Evolutionary conservation across 2,888 invertebrate genomes (phyloP).

Genomic region (Eulithis prunata): DNA sequence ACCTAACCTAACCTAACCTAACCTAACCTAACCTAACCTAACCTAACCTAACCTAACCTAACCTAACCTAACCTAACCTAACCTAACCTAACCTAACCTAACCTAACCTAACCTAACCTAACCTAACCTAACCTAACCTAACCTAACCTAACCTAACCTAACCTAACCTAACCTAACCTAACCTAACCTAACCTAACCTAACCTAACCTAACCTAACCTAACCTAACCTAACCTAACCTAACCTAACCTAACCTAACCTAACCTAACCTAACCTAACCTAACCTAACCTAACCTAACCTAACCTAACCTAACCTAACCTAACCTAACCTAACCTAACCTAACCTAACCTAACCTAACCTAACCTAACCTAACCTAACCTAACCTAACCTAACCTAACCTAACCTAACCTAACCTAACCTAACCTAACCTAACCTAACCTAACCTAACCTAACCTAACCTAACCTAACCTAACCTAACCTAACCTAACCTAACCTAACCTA

Average conservation of each 20-base stretch:
- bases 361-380: constrained; percentile 18
- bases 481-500: constrained; percentile 39
- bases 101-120: constrained; percentile 35
- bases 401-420: constrained; percentile 18
- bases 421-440: constrained; percentile 18
- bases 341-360: constrained; percentile 18
- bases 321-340: constrained; percentile 18
- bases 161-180: constrained; percentile 21
- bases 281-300: constrained; percentile 18
- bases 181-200: constrained; percentile 18
- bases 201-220: constrained; percentile 18
- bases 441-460: constrained; percentile 18
- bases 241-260: constrained; percentile 18
- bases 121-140: constrained; percentile 30
- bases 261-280: constrained; percentile 18
- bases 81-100: constrained; percentile 36
- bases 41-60: constrained; percentile 33
- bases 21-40: constrained; percentile 37
- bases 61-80: constrained; percentile 27
- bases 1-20: constrained; percentile 27
- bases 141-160: constrained; percentile 30
- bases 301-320: constrained; percentile 18
- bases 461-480: constrained; percentile 18
- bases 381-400: constrained; percentile 18
- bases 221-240: constrained; percentile 18